Conservation (phyloP, 2,888 invertebrate species). For the Carpatolechia fugitivella region DNA sequence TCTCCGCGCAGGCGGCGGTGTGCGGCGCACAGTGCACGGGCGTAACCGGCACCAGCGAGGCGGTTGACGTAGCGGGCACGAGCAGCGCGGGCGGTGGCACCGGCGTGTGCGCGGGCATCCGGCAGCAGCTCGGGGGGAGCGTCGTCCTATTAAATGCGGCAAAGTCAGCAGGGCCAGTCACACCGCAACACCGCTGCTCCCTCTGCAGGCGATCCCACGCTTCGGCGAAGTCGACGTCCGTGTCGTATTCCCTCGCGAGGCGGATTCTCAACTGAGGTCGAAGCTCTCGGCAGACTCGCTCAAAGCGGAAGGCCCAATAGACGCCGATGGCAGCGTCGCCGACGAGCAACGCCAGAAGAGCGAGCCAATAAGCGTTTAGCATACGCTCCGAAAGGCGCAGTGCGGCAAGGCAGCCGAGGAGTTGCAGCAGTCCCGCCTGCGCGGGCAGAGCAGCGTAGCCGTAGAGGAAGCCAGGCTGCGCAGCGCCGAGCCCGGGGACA, state of each 20-base stretch:
- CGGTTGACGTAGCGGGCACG: slow-evolving; percentile 50
- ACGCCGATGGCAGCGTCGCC: slow-evolving; percentile 92
- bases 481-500: slow-evolving; percentile 86
- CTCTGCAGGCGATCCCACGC: slow-evolving; percentile 88
- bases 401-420: slow-evolving; percentile 90
- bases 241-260: slow-evolving; percentile 84
- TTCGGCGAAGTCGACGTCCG: slow-evolving; percentile 84
- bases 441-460: slow-evolving; percentile 89
- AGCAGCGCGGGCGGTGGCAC: slow-evolving; percentile 75
- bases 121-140: slow-evolving; percentile 69
- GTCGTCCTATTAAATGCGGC: slow-evolving; percentile 64
- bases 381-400: slow-evolving; percentile 88
- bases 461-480: slow-evolving; percentile 91
- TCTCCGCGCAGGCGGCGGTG: slow-evolving; percentile 84
- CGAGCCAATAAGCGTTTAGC: slow-evolving; percentile 90
- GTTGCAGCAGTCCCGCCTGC: slow-evolving; percentile 84
- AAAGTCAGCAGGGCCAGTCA: slow-evolving; percentile 81
- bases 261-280: slow-evolving; percentile 82
- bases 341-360: slow-evolving; percentile 87
- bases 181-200: slow-evolving; percentile 89
- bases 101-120: slow-evolving; percentile 60
- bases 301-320: slow-evolving; percentile 91
- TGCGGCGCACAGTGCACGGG: slow-evolving; percentile 70
- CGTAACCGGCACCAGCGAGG: slow-evolving; percentile 56
- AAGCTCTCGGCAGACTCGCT: slow-evolving; percentile 86